Conservation (phyloP, 2,888 invertebrate species). For the Drosophila bunnanda region DNA sequence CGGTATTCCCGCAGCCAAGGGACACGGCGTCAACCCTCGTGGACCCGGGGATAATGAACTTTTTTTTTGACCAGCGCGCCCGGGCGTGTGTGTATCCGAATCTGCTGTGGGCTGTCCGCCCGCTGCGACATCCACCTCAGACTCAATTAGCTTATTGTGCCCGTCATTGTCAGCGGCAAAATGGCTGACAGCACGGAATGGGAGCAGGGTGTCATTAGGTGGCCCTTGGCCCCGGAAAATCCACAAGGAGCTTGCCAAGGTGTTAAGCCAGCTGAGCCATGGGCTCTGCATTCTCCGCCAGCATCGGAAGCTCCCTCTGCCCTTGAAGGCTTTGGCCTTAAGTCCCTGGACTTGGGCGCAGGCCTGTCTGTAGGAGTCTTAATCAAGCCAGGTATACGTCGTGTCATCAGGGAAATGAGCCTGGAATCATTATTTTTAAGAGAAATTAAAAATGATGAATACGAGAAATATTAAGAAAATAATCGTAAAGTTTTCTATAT, state of each 20-base stretch:
- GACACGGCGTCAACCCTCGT: conserved; percentile 20
- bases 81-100: conserved; percentile 17
- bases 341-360: conserved; percentile 1
- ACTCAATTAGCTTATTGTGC: conserved; percentile 45
- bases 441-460: not conserved
- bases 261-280: conserved; percentile 60
- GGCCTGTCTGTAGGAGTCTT: conserved; percentile 7
- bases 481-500: not conserved
- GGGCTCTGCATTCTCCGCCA: conserved; percentile 9
- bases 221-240: conserved; percentile 50
- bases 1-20: conserved; percentile 9
- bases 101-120: conserved; percentile 41
- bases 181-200: conserved; percentile 31
- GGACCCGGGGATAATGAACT: conserved; percentile 44
- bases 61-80: conserved; percentile 8
- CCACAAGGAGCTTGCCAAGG: conserved; percentile 77
- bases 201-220: conserved; percentile 18
- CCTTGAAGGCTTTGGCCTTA: conserved; percentile 24
- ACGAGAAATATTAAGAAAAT: not conserved
- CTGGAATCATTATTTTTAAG: too few species aligned
- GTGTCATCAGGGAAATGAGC: not conserved
- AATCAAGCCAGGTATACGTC: not conserved
- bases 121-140: conserved; percentile 45
- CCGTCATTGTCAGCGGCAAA: conserved; percentile 38
- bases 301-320: not conserved